These are phyloP conservation scores for Oligia fasciuncula DNA, from an alignment of 2,888 invertebrate genomes.

Conservation along the genomic window DNA sequence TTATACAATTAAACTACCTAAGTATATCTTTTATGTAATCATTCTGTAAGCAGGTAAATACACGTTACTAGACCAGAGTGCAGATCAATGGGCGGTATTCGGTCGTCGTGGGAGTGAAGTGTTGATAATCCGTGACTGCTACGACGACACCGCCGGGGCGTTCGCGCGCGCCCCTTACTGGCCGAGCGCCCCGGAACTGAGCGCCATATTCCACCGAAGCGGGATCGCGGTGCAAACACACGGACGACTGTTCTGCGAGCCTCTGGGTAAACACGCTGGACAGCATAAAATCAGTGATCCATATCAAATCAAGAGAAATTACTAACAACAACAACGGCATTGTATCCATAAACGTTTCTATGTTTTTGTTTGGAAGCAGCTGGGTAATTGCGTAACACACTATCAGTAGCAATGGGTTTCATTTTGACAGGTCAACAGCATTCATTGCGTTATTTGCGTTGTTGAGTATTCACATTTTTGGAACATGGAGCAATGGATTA, in stretches of 20 bases:
- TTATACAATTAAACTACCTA: background rate
- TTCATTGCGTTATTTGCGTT: no score
- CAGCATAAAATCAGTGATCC: conserved; percentile 29
- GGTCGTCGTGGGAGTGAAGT: conserved; percentile 72
- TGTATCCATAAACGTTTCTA: background rate
- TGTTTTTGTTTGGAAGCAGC: background rate
- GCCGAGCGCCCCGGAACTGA: conserved; percentile 69
- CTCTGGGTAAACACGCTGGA: conserved; percentile 22
- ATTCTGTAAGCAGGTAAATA: conserved; percentile 62
- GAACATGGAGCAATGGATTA: no score
- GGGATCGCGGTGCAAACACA: conserved; percentile 66
- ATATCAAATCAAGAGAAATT: conserved; percentile 28
- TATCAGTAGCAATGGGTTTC: no score
- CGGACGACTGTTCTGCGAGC: conserved; percentile 65
- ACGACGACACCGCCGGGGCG: conserved; percentile 67
- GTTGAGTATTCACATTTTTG: no score
- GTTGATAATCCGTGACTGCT: conserved; percentile 70
- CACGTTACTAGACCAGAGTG: conserved; percentile 63
- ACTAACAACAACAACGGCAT: conserved; percentile 19
- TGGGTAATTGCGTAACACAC: no score
- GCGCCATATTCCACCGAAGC: conserved; percentile 71
- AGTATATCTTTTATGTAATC: background rate
- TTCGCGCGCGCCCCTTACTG: conserved; percentile 74
- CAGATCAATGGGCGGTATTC: conserved; percentile 71
- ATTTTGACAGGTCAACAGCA: no score